phyloP scores from a whole-genome alignment of 30 jellyfish, hydroid and myxozoan species.

The Cassiopea andromeda region DNA sequence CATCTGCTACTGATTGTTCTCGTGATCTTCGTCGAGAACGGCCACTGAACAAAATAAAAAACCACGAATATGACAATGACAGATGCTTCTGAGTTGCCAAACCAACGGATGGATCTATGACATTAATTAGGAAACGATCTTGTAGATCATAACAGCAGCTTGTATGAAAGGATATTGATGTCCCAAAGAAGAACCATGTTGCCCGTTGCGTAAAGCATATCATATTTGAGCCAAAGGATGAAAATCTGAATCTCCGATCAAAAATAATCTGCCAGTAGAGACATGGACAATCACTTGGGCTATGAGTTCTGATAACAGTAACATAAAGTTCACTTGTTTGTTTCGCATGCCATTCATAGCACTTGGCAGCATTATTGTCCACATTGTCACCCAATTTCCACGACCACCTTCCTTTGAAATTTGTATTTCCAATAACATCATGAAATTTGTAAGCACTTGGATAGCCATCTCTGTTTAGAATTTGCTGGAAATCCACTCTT shows the following conservation, averaged over 20 bases:
- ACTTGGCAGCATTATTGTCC: slow-evolving; percentile 37
- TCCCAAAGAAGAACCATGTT: slow-evolving; percentile 27
- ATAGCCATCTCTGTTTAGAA: slow-evolving; percentile 17
- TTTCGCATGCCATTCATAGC: slow-evolving; percentile 47
- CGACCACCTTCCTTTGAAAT: slow-evolving; percentile 54
- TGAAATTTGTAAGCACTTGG: slow-evolving; percentile 59
- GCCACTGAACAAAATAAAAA: not conserved
- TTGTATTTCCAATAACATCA: slow-evolving; percentile 44
- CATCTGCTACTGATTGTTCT: slow-evolving; percentile 22
- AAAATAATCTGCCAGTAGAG: slow-evolving; percentile 13
- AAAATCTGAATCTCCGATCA: slow-evolving; percentile 53
- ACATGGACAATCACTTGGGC: slow-evolving; percentile 60
- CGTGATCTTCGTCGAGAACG: not conserved
- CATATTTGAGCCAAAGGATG: not conserved
- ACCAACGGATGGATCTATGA: not conserved
- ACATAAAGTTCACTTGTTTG: slow-evolving; percentile 28
- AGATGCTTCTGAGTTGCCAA: slow-evolving; percentile 18
- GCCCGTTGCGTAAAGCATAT: slow-evolving; percentile 22
- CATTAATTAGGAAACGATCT: not conserved
- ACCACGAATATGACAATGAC: slow-evolving; percentile 13
- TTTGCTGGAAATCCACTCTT: not conserved
- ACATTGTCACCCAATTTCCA: slow-evolving; percentile 51
- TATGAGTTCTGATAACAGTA: not conserved
- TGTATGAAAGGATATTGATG: slow-evolving; percentile 25
- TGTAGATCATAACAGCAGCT: slow-evolving; percentile 25